Evolutionary conservation across 2,113 vertebrate species (phyloP).

Genomic region (Sinocyclocheilus rhinocerous): DNA sequence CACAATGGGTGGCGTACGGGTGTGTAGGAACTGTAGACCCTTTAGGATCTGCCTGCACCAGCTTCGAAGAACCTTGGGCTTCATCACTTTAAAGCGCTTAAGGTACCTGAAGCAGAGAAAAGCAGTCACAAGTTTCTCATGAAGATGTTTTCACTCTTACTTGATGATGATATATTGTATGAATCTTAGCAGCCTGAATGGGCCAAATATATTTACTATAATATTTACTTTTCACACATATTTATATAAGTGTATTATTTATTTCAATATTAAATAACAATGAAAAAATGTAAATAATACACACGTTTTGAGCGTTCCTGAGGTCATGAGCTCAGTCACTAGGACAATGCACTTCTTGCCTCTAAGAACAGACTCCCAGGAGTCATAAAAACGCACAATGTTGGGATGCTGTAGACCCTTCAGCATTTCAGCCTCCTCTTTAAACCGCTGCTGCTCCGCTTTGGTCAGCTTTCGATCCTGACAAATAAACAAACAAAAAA

Average conservation of each 20-base stretch:
- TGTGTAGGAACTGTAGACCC: constrained; percentile 94
- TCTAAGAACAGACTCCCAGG: constrained; percentile 88
- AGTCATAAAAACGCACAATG: constrained; percentile 95
- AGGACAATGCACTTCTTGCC: constrained; percentile 95
- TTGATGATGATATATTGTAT: neutral
- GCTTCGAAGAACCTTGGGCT: constrained; percentile 93
- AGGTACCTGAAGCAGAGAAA: constrained; percentile 80
- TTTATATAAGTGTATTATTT: neutral
- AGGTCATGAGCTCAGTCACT: constrained; percentile 95
- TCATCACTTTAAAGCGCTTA: constrained; percentile 98
- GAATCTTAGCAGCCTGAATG: neutral
- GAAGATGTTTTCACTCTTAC: neutral
- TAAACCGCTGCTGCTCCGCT: constrained; percentile 90
- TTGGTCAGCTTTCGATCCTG: constrained; percentile 94
- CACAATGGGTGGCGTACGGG: constrained; percentile 91
- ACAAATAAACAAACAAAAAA: constrained; percentile 30
- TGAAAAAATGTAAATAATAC: constrained; percentile 37
- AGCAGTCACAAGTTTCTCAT: neutral
- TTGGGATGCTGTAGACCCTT: constrained; percentile 94
- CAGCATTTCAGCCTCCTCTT: constrained; percentile 94
- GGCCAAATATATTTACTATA: neutral
- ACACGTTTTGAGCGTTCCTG: constrained; percentile 94
- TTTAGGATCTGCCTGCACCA: constrained; percentile 97
- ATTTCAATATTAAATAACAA: neutral
- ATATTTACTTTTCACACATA: neutral